These are phyloP conservation scores for Lamellibrachia luymesi DNA, from an alignment of 1,140 invertebrate genomes.

Conservation along the genomic window DNA sequence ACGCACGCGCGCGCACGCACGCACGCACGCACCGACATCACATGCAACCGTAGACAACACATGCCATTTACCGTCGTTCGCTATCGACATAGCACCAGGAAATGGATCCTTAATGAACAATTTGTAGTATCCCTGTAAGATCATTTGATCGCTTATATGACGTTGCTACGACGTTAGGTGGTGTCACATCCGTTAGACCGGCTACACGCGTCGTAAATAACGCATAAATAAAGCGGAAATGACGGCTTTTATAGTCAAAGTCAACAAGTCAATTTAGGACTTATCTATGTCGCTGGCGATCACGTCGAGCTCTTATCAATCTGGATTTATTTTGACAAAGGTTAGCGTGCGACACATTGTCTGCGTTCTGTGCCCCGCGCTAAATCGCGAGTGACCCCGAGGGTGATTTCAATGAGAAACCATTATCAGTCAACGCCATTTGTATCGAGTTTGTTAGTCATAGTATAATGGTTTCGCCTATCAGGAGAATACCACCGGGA, in stretches of 20 bases:
- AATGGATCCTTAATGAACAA: background rate
- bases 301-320: background rate
- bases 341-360: background rate
- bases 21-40: background rate
- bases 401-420: background rate
- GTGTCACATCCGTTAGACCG: background rate
- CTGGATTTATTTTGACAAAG: background rate
- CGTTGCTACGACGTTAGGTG: background rate
- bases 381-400: background rate
- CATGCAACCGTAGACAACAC: background rate
- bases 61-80: background rate
- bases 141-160: background rate
- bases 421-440: background rate
- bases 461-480: background rate
- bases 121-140: background rate
- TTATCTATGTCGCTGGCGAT: background rate
- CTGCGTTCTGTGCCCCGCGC: background rate
- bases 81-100: background rate
- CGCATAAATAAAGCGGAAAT: background rate
- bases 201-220: background rate
- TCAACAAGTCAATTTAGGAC: background rate
- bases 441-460: background rate
- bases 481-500: background rate
- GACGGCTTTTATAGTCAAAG: background rate
- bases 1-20: no score